A percentile compares a stretch with the other conserved stretches of the same genome.
Conservation (phyloP, 1,140 invertebrate species). For the Sminthurides bifidus region DNA sequence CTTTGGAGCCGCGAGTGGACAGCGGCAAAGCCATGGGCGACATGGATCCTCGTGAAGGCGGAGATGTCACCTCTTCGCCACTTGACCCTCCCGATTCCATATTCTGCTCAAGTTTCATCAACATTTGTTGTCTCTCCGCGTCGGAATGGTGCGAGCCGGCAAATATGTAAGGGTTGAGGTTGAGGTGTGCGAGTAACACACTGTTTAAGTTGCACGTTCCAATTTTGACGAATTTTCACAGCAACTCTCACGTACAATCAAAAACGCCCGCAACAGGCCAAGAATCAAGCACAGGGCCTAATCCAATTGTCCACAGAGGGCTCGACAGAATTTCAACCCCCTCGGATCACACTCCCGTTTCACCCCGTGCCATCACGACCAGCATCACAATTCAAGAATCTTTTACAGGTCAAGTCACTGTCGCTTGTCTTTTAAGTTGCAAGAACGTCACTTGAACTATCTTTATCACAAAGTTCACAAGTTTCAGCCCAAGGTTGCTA, state of each 20-base stretch:
- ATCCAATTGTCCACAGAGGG: not conserved
- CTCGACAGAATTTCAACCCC: not conserved
- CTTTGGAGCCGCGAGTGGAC: conserved; percentile 18
- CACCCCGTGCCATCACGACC: not conserved
- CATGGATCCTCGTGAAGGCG: conserved; percentile 26
- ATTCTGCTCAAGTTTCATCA: conserved; percentile 32
- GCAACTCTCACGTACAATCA: not conserved
- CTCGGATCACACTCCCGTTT: not conserved
- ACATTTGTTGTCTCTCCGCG: conserved; percentile 22
- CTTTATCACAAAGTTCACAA: too few relatives aligned
- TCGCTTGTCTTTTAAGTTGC: too few relatives aligned
- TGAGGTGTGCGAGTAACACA: conserved; percentile 27
- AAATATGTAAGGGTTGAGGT: conserved; percentile 26
- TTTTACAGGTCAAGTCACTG: too few relatives aligned
- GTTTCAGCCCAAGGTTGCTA: too few relatives aligned
- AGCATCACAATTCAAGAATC: not conserved
- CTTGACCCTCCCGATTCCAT: conserved; percentile 32
- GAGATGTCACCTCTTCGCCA: conserved; percentile 28
- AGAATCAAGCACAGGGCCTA: not conserved
- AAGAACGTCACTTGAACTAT: too few relatives aligned
- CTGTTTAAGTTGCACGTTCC: conserved; percentile 25
- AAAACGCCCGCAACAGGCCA: too few relatives aligned
- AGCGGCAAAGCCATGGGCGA: conserved; percentile 28
- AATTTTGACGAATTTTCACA: conserved; percentile 16
- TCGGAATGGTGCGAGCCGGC: conserved; percentile 2